Evolutionary conservation across 2,113 vertebrate species (phyloP).

Genomic region (Acrocephalus arundinaceus): DNA sequence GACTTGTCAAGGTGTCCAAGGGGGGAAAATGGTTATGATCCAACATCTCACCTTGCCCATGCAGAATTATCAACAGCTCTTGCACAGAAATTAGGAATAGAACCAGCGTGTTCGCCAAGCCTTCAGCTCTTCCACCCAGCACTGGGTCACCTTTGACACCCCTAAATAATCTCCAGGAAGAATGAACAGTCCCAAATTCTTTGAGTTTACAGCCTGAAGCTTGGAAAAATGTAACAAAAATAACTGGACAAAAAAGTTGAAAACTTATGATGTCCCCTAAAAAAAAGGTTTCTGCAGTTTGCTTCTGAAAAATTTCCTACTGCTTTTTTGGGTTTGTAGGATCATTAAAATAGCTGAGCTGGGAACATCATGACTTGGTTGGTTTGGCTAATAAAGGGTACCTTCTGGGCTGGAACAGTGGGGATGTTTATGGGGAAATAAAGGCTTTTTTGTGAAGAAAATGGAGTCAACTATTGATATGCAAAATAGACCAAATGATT

Average conservation of each 20-base stretch:
- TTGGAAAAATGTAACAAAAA: background rate
- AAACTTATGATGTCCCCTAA: background rate
- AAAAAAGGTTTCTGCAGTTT: conserved; percentile 1
- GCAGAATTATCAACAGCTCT: background rate
- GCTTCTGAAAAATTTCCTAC: conserved; percentile 25
- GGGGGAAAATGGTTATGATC: background rate
- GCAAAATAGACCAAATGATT: conserved; percentile 9
- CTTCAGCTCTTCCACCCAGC: background rate
- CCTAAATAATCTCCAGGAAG: background rate
- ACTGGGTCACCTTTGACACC: background rate
- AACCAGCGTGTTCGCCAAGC: accelerated
- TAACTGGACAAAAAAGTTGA: background rate
- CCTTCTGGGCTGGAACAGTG: conserved; percentile 32
- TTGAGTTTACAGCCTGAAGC: background rate
- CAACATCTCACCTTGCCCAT: background rate
- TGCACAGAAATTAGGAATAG: background rate
- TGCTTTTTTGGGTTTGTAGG: conserved; percentile 53
- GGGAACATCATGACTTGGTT: background rate
- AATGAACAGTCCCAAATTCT: background rate
- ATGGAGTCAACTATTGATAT: conserved; percentile 1
- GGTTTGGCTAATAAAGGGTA: conserved; percentile 48
- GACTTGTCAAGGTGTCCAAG: background rate
- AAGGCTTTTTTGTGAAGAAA: conserved; percentile 17
- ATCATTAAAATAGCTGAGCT: conserved; percentile 62
- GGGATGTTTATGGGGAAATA: background rate